Evolutionary conservation across 2,888 invertebrate species (phyloP), one percentile per base, ranked within the genome.

Genomic region (Entomobrya proxima): DNA sequence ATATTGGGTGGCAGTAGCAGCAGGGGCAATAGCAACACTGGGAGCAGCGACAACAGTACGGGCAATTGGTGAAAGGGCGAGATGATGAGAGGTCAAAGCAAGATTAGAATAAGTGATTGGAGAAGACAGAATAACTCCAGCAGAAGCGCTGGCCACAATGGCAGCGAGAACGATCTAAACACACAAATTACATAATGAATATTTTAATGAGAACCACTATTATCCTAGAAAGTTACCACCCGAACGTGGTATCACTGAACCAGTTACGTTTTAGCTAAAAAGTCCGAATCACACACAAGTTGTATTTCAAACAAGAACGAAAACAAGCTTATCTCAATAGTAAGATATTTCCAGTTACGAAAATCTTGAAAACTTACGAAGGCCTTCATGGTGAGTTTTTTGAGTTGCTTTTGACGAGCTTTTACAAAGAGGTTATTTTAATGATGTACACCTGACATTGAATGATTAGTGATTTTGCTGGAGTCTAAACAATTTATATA

Each of bases 1-100:
- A 90, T 93, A 94, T 88, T 91, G 91, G 87, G 81, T 85, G 61
- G 89, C 86, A 64, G 86, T 84, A 40, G 88, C 81, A n/a, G 86
- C 88, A 72, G 88, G 87, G 79, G 90, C 89, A 44, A 74, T 61
- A 3, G 75, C 37, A 15, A 58, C 52, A 6, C 72, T 89, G 76
- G 24, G 87, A 88, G 75, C 88, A 88, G 85, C 88, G 85, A 75
- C 89, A 61, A 40, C 44, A 18, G 44, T 47, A 27, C 47, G 40
- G n/a, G 72, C 27, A 35, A 72, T 1, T 32, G 67, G 64, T 11
- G 61, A 55, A 27, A 72, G 30, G 30, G 40, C 32, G 7, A 58
- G 24, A n/a, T n/a, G n/a, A n/a, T n/a, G n/a, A n/a, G n/a, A n/a
- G n/a, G n/a, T n/a, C n/a, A n/a, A n/a, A n/a, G n/a, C n/a, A n/a